Evolutionary conservation across 2,113 vertebrate species (phyloP).

Genomic region (Psilopsiagon aymara): DNA sequence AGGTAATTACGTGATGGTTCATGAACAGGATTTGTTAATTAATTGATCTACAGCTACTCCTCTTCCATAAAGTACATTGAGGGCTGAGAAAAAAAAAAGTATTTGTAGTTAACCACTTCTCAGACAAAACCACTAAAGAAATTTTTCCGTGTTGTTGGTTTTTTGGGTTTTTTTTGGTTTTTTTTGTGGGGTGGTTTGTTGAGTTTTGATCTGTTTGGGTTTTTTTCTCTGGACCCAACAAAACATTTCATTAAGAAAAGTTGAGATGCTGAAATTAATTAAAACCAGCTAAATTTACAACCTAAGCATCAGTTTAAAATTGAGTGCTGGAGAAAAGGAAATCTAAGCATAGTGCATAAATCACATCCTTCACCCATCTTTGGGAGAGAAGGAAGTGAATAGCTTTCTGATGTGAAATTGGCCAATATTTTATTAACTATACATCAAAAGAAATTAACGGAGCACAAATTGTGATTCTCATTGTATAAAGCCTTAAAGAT

Average conservation of each 20-base stretch:
- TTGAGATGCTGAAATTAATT: not conserved
- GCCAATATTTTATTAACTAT: not conserved
- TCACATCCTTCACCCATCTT: not conserved
- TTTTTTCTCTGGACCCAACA: not conserved
- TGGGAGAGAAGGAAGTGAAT: not conserved
- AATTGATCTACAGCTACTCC: not conserved
- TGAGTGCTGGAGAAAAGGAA: not conserved
- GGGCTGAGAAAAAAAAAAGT: not conserved
- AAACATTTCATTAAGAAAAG: not conserved
- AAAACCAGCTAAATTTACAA: not conserved
- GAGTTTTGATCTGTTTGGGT: not conserved
- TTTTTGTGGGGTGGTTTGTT: not conserved
- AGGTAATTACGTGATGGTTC: not conserved
- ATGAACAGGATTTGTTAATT: not conserved
- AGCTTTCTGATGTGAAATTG: not conserved
- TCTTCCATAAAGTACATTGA: not conserved
- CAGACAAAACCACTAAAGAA: not conserved
- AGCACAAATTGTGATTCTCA: not conserved
- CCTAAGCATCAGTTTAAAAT: not conserved
- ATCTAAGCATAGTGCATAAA: not conserved
- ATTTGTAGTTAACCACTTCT: not conserved
- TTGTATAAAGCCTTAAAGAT: not conserved
- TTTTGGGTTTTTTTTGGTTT: not conserved
- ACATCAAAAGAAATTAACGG: not conserved
- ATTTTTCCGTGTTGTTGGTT: not conserved